These are phyloP conservation scores for Galleria mellonella DNA, from an alignment of 1,140 invertebrate genomes.

Conservation along the genomic window DNA sequence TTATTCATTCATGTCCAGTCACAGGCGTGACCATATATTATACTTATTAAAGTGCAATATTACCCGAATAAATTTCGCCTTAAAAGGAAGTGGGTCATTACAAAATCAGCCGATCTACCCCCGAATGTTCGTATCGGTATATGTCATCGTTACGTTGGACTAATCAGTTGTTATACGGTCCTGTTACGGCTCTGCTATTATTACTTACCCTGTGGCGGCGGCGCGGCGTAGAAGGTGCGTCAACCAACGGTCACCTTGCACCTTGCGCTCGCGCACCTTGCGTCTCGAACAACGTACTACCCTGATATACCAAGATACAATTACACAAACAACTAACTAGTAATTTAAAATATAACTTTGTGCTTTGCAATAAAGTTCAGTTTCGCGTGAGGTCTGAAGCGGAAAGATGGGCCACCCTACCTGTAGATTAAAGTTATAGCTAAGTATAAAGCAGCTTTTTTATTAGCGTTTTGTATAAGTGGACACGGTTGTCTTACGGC, in stretches of 20 bases:
- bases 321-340: slow-evolving; percentile 10
- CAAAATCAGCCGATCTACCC: background rate
- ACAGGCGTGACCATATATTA: too few relatives aligned
- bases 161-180: slow-evolving; percentile 54
- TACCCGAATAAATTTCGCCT: background rate
- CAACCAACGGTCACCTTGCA: slow-evolving; percentile 48
- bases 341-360: background rate
- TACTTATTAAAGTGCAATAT: too few relatives aligned
- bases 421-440: slow-evolving; percentile 53
- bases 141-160: slow-evolving; percentile 18
- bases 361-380: background rate
- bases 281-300: slow-evolving; percentile 39
- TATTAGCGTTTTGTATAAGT: slow-evolving; percentile 33
- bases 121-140: background rate
- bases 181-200: slow-evolving; percentile 34
- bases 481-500: slow-evolving; percentile 53
- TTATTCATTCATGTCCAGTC: too few relatives aligned
- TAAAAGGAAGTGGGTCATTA: slow-evolving; percentile 7
- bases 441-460: slow-evolving; percentile 30
- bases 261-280: slow-evolving; percentile 48
- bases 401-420: slow-evolving; percentile 39
- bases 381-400: slow-evolving; percentile 7
- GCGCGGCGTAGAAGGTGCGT: slow-evolving; percentile 7
- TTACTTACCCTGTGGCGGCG: slow-evolving; percentile 14
- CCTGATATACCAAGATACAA: slow-evolving; percentile 44